A percentile compares a stretch with the other conserved stretches of the same genome.
Evolutionary conservation across 2,888 invertebrate genomes (phyloP).

Genomic region (Synanthedon tipuliformis): DNA sequence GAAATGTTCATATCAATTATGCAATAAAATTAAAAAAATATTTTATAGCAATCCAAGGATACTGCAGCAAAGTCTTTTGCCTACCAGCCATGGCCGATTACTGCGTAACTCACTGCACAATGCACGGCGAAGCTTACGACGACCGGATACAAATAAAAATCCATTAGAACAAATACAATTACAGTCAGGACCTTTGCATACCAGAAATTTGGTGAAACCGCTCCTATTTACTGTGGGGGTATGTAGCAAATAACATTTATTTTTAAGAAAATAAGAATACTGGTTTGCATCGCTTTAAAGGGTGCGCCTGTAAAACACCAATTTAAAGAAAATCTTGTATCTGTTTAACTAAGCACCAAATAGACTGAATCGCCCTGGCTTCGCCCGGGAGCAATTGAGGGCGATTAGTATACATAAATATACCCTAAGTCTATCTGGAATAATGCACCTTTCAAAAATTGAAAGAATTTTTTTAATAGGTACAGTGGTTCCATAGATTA

Average conservation of each 20-base stretch:
- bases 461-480: too few relatives aligned
- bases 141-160: constrained; percentile 31
- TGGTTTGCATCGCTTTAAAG: too few relatives aligned
- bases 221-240: constrained; percentile 75
- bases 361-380: too few relatives aligned
- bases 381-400: too few relatives aligned
- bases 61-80: constrained; percentile 12
- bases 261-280: too few relatives aligned
- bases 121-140: constrained; percentile 28
- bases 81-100: constrained; percentile 18
- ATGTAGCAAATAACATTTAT: constrained; percentile 20
- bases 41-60: constrained; percentile 27
- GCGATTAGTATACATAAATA: too few relatives aligned
- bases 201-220: constrained; percentile 69
- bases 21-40: constrained; percentile 1
- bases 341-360: too few relatives aligned
- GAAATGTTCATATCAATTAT: background rate
- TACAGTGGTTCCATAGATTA: background rate
- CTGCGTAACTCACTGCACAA: constrained; percentile 47
- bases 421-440: too few relatives aligned
- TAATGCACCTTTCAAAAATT: too few relatives aligned
- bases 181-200: constrained; percentile 49
- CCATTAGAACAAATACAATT: constrained; percentile 50
- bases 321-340: too few relatives aligned
- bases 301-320: too few relatives aligned